These are phyloP conservation scores for Dipodomys ordii DNA, from an alignment of 2,113 vertebrate genomes.

Conservation along the genomic window DNA sequence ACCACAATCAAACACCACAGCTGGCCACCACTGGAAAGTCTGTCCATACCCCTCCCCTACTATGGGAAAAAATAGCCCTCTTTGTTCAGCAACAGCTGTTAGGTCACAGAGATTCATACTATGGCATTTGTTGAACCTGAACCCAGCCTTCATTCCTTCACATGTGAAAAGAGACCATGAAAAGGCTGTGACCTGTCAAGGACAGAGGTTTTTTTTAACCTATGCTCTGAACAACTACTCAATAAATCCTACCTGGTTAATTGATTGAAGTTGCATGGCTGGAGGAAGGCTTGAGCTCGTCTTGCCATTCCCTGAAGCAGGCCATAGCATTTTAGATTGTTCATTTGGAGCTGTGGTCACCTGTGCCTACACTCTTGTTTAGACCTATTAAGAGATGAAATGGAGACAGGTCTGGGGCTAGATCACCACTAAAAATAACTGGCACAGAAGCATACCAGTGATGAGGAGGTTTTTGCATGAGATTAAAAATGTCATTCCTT, in stretches of 20 bases:
- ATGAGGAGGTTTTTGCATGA: neutral
- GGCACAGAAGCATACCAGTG: neutral
- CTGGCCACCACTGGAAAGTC: too few relatives aligned
- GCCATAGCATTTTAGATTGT: neutral
- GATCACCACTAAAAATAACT: neutral
- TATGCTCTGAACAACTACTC: neutral
- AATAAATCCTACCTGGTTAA: neutral
- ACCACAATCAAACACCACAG: neutral
- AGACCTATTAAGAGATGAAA: neutral
- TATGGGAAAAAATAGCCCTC: rapidly evolving
- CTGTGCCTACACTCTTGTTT: neutral
- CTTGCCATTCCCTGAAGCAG: neutral
- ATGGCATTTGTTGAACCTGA: neutral
- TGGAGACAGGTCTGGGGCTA: neutral
- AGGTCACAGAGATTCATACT: neutral
- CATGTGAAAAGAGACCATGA: neutral
- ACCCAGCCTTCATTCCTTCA: neutral
- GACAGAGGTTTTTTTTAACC: neutral
- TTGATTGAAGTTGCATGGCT: neutral
- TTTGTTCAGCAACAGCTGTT: neutral
- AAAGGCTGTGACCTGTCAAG: neutral
- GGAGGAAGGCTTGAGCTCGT: neutral
- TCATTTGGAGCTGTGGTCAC: neutral
- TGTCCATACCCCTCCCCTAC: neutral
- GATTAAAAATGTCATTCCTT: neutral